A percentile compares a stretch with the other conserved stretches of the same genome.
These are phyloP conservation scores for Drosophila ochracea DNA, from an alignment of 2,888 invertebrate species.

Conservation along the genomic window DNA sequence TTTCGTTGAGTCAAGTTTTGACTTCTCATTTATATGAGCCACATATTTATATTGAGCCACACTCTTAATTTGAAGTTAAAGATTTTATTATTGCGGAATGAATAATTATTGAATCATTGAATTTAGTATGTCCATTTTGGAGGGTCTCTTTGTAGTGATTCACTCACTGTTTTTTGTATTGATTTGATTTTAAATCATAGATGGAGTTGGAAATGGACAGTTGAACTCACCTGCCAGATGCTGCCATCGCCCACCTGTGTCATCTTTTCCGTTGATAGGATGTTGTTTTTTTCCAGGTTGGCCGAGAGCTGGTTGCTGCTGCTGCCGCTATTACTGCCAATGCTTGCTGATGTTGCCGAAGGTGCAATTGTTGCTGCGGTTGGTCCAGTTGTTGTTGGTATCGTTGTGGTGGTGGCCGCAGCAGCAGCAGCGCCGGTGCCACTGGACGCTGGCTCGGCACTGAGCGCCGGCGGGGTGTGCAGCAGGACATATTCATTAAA, in stretches of 20 bases:
- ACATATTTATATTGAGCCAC: neutral
- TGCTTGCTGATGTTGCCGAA: constrained; percentile 15
- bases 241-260: constrained; percentile 93
- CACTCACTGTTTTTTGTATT: neutral
- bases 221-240: constrained; percentile 87
- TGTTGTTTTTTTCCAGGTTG: constrained; percentile 85
- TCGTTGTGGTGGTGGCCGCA: constrained; percentile 9
- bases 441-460: constrained; percentile 67
- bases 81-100: neutral
- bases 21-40: neutral
- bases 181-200: neutral
- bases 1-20: neutral
- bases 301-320: constrained; percentile 7
- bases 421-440: constrained; percentile 18
- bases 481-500: constrained; percentile 94
- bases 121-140: neutral
- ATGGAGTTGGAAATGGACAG: neutral
- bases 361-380: constrained; percentile 18
- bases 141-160: neutral
- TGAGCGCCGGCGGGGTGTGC: constrained; percentile 87
- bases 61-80: neutral
- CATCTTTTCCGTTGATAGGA: constrained; percentile 95
- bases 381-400: constrained; percentile 34
- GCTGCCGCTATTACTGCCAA: constrained; percentile 17
- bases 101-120: neutral